These are phyloP conservation scores for Hipposideros larvatus DNA, from an alignment of 2,797 vertebrate genomes.

Conservation along the genomic window DNA sequence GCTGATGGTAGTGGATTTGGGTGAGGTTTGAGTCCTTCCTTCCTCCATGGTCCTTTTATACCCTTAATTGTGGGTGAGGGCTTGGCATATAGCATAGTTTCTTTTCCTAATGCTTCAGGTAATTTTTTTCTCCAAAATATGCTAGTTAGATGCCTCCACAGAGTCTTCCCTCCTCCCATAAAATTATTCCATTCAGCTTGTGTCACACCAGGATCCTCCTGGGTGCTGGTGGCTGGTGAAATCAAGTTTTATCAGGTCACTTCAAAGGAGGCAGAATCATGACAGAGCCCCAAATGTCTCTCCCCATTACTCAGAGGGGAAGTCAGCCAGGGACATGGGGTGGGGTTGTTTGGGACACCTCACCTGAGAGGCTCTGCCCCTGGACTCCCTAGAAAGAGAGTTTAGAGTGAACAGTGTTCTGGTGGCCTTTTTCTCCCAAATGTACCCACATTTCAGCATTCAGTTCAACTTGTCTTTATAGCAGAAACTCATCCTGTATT, in stretches of 20 bases:
- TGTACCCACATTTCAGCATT: not conserved
- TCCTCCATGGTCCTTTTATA: slow-evolving; percentile 78
- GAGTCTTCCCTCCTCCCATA: slow-evolving; percentile 80
- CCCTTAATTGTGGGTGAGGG: slow-evolving; percentile 69
- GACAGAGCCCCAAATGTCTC: not conserved
- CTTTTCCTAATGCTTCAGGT: slow-evolving; percentile 68
- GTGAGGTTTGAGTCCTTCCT: slow-evolving; percentile 68
- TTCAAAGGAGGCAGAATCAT: slow-evolving; percentile 77
- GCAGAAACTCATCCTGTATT: not conserved
- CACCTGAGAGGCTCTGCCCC: not conserved
- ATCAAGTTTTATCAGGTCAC: slow-evolving; percentile 73
- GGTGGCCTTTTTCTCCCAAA: not conserved
- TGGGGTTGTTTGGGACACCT: slow-evolving; percentile 34
- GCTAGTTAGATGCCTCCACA: slow-evolving; percentile 71
- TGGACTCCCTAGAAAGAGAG: not conserved
- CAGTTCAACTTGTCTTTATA: not conserved
- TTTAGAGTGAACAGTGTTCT: not conserved
- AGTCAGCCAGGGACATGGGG: not conserved
- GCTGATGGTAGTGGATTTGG: slow-evolving; percentile 13
- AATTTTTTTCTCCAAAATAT: slow-evolving; percentile 82
- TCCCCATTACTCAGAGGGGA: slow-evolving; percentile 76
- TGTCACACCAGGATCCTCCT: slow-evolving; percentile 71
- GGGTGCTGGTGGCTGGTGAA: slow-evolving; percentile 59
- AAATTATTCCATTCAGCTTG: slow-evolving; percentile 78
- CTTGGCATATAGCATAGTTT: slow-evolving; percentile 62